Evolutionary conservation across 2,113 vertebrate genomes (phyloP).

Genomic region (Solea senegalensis): DNA sequence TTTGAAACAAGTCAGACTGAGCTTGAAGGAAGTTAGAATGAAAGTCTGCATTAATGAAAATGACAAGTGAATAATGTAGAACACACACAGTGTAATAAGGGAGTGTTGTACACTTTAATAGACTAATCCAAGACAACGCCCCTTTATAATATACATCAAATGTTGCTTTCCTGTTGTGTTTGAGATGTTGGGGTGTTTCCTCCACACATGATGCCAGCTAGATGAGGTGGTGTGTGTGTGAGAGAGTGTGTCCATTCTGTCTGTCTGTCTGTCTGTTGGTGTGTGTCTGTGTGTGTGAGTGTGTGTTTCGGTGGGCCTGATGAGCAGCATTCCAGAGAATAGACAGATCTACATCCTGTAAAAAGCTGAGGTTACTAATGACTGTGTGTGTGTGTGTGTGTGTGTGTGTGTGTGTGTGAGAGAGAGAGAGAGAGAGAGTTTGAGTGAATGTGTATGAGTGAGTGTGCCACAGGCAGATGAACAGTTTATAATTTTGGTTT

Average conservation of each 20-base stretch:
- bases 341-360: slow-evolving; percentile 29
- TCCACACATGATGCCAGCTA: slow-evolving; percentile 30
- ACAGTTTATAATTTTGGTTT: too few relatives aligned
- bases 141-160: background rate
- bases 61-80: background rate
- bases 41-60: background rate
- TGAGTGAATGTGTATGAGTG: background rate
- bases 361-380: slow-evolving; percentile 6
- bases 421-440: background rate
- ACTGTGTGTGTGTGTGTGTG: slow-evolving; percentile 3
- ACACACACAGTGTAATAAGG: too few relatives aligned
- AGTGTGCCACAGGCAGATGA: too few relatives aligned
- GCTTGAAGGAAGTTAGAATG: background rate
- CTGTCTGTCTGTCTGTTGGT: background rate
- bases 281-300: slow-evolving; percentile 8
- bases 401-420: background rate
- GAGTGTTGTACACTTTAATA: too few relatives aligned
- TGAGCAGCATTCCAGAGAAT: slow-evolving; percentile 67
- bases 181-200: slow-evolving; percentile 26
- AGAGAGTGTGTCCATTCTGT: slow-evolving; percentile 8
- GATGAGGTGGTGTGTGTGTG: slow-evolving; percentile 30
- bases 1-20: background rate
- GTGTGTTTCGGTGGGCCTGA: slow-evolving; percentile 66
- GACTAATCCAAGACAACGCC: too few relatives aligned
- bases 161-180: background rate